Conservation (phyloP, 37 sponge, comb jelly and placozoan genomes). For the Dysidea cf. avara region DNA sequence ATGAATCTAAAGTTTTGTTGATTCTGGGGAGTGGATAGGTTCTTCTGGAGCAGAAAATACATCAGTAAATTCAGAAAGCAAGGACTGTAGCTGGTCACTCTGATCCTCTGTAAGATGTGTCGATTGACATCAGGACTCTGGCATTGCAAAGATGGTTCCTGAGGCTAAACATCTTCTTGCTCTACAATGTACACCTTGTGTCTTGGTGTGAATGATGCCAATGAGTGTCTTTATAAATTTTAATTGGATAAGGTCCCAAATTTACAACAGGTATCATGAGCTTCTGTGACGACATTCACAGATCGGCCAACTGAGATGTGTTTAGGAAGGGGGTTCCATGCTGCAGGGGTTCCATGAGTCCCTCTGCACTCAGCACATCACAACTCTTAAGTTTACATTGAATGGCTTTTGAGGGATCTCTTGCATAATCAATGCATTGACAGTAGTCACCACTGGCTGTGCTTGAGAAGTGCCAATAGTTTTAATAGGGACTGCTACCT, state of each 20-base stretch:
- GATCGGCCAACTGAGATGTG: neutral
- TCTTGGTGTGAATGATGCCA: neutral
- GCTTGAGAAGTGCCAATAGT: too few species aligned
- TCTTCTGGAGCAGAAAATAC: neutral
- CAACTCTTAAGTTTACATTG: neutral
- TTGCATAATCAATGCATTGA: neutral
- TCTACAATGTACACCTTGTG: neutral
- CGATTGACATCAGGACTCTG: neutral
- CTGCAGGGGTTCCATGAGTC: conserved; percentile 11
- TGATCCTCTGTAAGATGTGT: neutral
- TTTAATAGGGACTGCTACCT: neutral
- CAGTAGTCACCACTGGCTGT: too few species aligned
- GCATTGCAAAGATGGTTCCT: neutral
- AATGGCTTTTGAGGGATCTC: neutral
- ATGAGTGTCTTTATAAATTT: neutral
- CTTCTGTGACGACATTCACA: neutral
- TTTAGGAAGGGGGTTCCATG: conserved; percentile 3
- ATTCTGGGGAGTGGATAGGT: conserved; percentile 35
- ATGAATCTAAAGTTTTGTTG: conserved; percentile 46
- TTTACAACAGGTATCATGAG: conserved; percentile 1
- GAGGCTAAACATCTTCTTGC: neutral
- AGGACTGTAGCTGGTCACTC: neutral
- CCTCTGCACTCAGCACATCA: neutral
- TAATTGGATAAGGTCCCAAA: neutral
- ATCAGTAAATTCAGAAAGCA: conserved; percentile 1